These are phyloP conservation scores for Drosophila anomalata DNA, from an alignment of 2,888 invertebrate genomes.

Conservation along the genomic window DNA sequence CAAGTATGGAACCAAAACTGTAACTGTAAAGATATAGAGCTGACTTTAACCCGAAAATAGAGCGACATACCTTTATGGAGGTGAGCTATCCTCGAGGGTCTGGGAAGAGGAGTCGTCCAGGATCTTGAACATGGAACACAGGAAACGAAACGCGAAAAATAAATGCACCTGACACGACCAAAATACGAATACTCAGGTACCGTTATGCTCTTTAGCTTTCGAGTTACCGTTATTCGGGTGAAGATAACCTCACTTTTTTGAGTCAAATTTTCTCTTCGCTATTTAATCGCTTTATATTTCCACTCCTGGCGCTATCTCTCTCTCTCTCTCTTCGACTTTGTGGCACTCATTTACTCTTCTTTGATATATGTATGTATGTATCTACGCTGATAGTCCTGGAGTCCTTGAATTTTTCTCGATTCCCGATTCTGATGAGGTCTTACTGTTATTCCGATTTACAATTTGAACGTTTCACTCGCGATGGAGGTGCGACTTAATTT, in stretches of 20 bases:
- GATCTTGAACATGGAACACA: conserved; percentile 30
- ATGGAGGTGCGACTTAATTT: conserved; percentile 45
- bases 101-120: conserved; percentile 20
- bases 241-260: background rate
- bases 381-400: background rate
- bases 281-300: background rate
- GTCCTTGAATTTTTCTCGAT: background rate
- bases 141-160: conserved; percentile 21
- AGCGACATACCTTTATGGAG: conserved; percentile 28
- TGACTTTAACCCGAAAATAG: background rate
- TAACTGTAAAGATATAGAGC: background rate
- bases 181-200: background rate
- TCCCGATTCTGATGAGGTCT: background rate
- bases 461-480: conserved; percentile 62
- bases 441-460: conserved; percentile 17
- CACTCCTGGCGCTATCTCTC: background rate
- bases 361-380: background rate
- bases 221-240: background rate
- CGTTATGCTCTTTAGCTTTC: background rate
- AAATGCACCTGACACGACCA: background rate
- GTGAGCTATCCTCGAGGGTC: conserved; percentile 10
- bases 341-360: background rate
- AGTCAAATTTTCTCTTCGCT: background rate
- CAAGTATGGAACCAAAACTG: conserved; percentile 41
- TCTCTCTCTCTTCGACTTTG: background rate